A percentile compares a stretch with the other conserved stretches of the same genome.
Conservation (phyloP, 2,797 vertebrate species). For the Synaphobranchus kaupii region DNA sequence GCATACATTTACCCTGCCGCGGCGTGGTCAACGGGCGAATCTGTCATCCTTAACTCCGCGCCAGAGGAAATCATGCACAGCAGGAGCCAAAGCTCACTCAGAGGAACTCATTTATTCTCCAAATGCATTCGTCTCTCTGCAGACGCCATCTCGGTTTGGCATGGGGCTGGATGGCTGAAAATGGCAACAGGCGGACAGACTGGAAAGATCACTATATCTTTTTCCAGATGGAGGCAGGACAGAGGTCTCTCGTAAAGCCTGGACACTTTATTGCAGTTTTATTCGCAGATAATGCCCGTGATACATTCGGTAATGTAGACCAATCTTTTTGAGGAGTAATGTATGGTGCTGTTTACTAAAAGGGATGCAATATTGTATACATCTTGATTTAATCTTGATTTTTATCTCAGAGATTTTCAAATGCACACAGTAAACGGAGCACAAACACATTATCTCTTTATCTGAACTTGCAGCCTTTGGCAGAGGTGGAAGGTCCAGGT, state of each 20-base stretch:
- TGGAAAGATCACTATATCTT: background rate
- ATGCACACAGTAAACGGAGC: background rate
- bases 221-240: conserved; percentile 7
- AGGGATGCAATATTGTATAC: background rate
- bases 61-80: background rate
- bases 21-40: conserved; percentile 33
- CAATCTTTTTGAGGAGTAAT: background rate
- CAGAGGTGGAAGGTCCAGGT: too few relatives aligned
- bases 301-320: background rate
- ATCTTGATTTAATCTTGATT: background rate
- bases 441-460: background rate
- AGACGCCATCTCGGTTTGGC: background rate
- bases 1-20: conserved; percentile 50
- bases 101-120: conserved; percentile 5
- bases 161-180: background rate
- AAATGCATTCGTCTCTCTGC: background rate
- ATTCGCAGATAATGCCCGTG: background rate
- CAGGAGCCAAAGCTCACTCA: background rate
- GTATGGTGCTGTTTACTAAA: background rate
- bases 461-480: background rate
- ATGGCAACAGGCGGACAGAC: conserved; percentile 8
- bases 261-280: background rate
- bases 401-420: background rate
- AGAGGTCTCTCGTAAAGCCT: background rate
- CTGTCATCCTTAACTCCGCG: conserved; percentile 5